Evolutionary conservation across 2,113 vertebrate species (phyloP), one percentile per base, ranked within the genome.

Genomic region (Scomber japonicus): DNA sequence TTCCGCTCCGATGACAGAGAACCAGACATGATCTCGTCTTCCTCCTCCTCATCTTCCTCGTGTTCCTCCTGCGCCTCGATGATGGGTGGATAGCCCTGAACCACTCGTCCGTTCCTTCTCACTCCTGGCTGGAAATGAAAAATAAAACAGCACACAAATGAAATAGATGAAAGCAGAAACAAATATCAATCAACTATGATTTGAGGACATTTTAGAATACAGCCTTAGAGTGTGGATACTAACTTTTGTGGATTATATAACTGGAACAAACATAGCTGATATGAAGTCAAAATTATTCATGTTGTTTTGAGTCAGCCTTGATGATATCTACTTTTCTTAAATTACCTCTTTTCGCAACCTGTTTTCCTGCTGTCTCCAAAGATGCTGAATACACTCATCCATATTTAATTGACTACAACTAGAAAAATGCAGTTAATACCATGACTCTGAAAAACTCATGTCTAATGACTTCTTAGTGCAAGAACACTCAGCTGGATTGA

Each of bases 81-180:
- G 57, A 91, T 74, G 31, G 87, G 77, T 0, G 88, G 84, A 24
- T 83, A 86, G 35, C 89, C 90, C 50, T 90, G 91, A 71, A 90
- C 56, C 55, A 93, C 71, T 35, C 50, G 83, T 3, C 93, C 94
- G 0, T 94, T 94, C 53, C 89, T 89, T 59, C 84, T 90, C 44
- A 88, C 80, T 11, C 60, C 81, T 12, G 80, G 61, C 92, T 95
- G 73, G 11, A 78, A 69, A 21, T 15, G 31, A n/a, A 73, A 19
- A 17, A 27, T 27, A 15, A n/a, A 30, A 27, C 21, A 31, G 30
- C 2, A 65, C 0, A 35, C 27, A 13, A 51, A 63, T 55, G 24
- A 2, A 67, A 45, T 10, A 2, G 51, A 12, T 55, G 27, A 54
- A 15, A 24, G 17, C 16, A 5, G 6, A 1, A 4, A 31, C 3